Conservation (phyloP, 1,140 invertebrate species). For the Pachyrhynchus sulphureomaculatus region DNA sequence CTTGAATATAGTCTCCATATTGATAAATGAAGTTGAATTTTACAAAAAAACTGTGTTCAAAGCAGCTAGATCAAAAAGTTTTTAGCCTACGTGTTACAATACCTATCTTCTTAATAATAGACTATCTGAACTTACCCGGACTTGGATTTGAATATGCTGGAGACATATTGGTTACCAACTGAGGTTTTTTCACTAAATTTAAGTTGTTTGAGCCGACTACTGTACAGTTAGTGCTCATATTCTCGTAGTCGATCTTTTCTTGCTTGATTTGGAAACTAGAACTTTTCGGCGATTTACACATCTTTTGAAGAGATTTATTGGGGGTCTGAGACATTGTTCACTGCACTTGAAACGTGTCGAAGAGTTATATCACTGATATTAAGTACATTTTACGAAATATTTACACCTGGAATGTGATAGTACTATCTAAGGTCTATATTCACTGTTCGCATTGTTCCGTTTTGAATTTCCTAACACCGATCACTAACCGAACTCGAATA, state of each 20-base stretch:
- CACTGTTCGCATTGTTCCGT: slow-evolving; percentile 23
- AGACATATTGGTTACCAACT: slow-evolving; percentile 45
- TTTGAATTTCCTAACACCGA: not conserved
- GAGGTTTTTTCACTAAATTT: slow-evolving; percentile 50
- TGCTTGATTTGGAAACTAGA: slow-evolving; percentile 39
- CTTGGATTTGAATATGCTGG: slow-evolving; percentile 49
- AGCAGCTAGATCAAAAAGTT: no score
- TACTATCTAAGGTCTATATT: slow-evolving; percentile 14
- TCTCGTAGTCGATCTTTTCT: slow-evolving; percentile 49
- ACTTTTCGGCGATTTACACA: slow-evolving; percentile 52
- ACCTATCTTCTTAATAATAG: no score
- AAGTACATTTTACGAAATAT: slow-evolving; percentile 34
- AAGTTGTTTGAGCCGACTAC: slow-evolving; percentile 51
- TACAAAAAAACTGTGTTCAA: no score
- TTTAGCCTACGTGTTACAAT: no score
- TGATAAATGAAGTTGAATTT: no score
- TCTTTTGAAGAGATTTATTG: slow-evolving; percentile 46
- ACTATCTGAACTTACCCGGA: no score
- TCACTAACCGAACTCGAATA: slow-evolving; percentile 51
- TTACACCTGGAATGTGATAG: slow-evolving; percentile 36
- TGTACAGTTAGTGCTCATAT: slow-evolving; percentile 49
- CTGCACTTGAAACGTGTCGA: slow-evolving; percentile 31
- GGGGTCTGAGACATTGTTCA: slow-evolving; percentile 50
- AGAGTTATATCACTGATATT: slow-evolving; percentile 32
- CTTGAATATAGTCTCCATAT: no score